phyloP scores from a whole-genome alignment of 2,888 invertebrate genomes.

The Pristionchus mayeri region DNA sequence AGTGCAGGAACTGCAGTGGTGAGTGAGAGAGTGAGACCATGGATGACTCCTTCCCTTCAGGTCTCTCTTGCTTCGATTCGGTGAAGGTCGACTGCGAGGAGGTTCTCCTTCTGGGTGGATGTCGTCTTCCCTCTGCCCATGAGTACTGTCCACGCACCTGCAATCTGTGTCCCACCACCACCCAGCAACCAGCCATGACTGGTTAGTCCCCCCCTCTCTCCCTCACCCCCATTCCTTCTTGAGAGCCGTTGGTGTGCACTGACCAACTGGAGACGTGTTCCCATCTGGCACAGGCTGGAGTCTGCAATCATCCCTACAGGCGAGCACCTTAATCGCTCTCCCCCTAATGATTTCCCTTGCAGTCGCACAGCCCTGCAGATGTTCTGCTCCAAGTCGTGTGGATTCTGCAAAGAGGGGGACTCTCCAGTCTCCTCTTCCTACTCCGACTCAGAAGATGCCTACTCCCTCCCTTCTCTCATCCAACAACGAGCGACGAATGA shows the following conservation, averaged over 20 bases:
- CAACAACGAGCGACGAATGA: not conserved
- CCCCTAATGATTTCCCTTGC: slow-evolving; percentile 17
- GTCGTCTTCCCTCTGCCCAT: slow-evolving; percentile 61
- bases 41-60: slow-evolving; percentile 49
- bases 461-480: not conserved
- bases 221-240: not conserved
- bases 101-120: slow-evolving; percentile 60
- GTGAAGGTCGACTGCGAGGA: slow-evolving; percentile 68
- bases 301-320: slow-evolving; percentile 65
- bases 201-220: slow-evolving; percentile 20
- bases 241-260: slow-evolving; percentile 55
- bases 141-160: slow-evolving; percentile 69
- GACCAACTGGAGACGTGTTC: slow-evolving; percentile 67
- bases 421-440: slow-evolving; percentile 1
- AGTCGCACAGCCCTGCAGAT: slow-evolving; percentile 62
- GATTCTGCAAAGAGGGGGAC: slow-evolving; percentile 60
- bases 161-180: slow-evolving; percentile 61
- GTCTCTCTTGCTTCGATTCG: slow-evolving; percentile 64
- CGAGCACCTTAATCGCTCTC: slow-evolving; percentile 4
- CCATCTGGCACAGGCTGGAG: slow-evolving; percentile 63
- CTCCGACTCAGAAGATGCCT: not conserved
- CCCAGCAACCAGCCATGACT: slow-evolving; percentile 50
- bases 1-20: slow-evolving; percentile 68
- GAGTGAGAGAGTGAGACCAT: no score
- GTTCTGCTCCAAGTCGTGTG: slow-evolving; percentile 68